Conservation (phyloP, 2,113 vertebrate genomes). For the Azemiops feae region DNA sequence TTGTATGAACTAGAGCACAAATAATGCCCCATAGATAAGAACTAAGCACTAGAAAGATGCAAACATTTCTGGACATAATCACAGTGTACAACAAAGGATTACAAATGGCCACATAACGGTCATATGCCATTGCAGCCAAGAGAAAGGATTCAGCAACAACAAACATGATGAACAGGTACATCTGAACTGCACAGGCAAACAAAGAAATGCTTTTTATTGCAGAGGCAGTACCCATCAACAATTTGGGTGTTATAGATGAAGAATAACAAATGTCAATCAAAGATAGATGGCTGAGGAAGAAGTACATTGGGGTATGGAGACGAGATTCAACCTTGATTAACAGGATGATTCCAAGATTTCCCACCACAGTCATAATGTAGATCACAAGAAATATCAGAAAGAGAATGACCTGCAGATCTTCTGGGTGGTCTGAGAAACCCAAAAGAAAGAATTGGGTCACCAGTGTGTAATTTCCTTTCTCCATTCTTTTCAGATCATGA, state of each 20-base stretch:
- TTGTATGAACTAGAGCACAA: conserved; percentile 47
- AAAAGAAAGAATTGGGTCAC: conserved; percentile 12
- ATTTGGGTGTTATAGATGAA: conserved; percentile 52
- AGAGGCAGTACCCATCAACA: conserved; percentile 60
- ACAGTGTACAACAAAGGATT: conserved; percentile 63
- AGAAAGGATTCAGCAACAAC: conserved; percentile 70
- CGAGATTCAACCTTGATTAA: background rate
- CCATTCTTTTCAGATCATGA: background rate
- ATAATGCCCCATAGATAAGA: conserved; percentile 54
- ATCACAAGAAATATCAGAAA: background rate
- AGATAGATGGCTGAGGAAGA: background rate
- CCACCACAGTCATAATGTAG: background rate
- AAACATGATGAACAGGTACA: conserved; percentile 59
- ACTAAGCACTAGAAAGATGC: conserved; percentile 29
- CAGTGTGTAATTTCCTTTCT: background rate
- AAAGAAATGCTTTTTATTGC: conserved; percentile 62
- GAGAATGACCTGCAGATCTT: background rate
- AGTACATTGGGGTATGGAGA: background rate
- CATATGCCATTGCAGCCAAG: conserved; percentile 72
- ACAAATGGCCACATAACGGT: conserved; percentile 53
- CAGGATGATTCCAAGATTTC: background rate
- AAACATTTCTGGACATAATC: conserved; percentile 59
- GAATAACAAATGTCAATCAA: background rate
- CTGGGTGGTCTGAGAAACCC: background rate
- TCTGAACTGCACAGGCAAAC: conserved; percentile 58